Base-by-base conservation (phyloP, 2,113 vertebrate species). In the Nestor notabilis region DNA sequence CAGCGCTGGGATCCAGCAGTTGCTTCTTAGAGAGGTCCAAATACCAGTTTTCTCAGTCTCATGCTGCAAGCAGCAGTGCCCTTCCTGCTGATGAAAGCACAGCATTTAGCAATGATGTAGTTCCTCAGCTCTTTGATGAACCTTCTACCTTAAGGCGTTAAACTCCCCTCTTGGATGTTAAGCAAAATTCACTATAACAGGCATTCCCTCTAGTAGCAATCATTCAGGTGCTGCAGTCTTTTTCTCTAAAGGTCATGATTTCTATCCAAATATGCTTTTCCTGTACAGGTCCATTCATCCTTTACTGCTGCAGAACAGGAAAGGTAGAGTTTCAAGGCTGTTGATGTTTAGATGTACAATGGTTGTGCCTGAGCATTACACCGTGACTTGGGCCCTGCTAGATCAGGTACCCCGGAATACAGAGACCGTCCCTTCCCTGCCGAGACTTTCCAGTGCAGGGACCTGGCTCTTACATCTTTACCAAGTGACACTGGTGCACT, bases 351-450 rank as follows among this genome's bases (percentile, higher is more conserved):
- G 33, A 29, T 7, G 8, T 52, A 15, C 2, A 1, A 33, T 17
- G 11, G 29, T 35, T 86, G 35, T 85, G 52, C 27, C 35, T 33
- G 33, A 53, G 44, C 9, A 5, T 56, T 79, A 25, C 21, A 31
- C 12, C 0, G 0, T 65, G 64, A 56, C 24, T 39, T 29, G 28
- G 15, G 17, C 58, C 13, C 25, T 2, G 2, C 49, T 81, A 37
- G 37, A 19, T n/a, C 41, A n/a, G 53, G n/a, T 28, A 25, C 33
- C 9, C 12, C 5, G 8, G 33, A 39, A 65, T 61, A 33, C 16
- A 2, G 2, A 75, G 15, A 21, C 60, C 28, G 7, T 39, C 43
- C 27, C 21, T 81, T 71, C 44, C 16, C 35, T 55, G 31, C 47
- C 17, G 39, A 60, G 25, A 19, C 25, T 39, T 46, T 41, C 33